Evolutionary conservation across 2,113 vertebrate species (phyloP).

Genomic region (Tilapia sparmanii): DNA sequence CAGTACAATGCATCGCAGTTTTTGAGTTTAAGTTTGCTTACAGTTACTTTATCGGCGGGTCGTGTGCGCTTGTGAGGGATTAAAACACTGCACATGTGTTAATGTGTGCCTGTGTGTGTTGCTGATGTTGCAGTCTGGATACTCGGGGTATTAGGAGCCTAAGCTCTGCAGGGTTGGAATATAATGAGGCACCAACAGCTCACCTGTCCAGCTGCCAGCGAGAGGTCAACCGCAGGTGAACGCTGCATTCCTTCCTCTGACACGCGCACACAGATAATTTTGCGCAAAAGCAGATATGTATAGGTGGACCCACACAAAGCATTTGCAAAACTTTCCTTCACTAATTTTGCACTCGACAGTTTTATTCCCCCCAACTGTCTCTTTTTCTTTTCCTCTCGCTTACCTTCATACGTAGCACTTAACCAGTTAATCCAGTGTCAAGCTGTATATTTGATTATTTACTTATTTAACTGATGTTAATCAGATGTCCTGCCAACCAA

Average conservation of each 20-base stretch:
- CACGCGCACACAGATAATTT: not conserved
- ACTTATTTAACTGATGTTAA: not conserved
- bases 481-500: not conserved
- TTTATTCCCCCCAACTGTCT: not conserved
- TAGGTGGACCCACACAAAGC: not conserved
- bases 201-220: slow-evolving; percentile 34
- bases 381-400: not conserved
- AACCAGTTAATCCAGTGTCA: not conserved
- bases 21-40: not conserved
- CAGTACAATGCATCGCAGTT: not conserved
- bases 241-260: not conserved
- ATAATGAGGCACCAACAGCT: slow-evolving; percentile 47
- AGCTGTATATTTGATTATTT: not conserved
- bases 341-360: not conserved
- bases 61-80: not conserved
- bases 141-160: not conserved
- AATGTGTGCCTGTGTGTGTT: not conserved
- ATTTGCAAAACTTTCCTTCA: not conserved
- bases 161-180: slow-evolving; percentile 16
- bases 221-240: slow-evolving; percentile 47
- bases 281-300: not conserved
- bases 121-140: slow-evolving; percentile 3
- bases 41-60: not conserved
- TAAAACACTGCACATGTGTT: not conserved
- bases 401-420: not conserved